Conservation (phyloP, 1,140 invertebrate genomes). For the Orchesella cincta region DNA sequence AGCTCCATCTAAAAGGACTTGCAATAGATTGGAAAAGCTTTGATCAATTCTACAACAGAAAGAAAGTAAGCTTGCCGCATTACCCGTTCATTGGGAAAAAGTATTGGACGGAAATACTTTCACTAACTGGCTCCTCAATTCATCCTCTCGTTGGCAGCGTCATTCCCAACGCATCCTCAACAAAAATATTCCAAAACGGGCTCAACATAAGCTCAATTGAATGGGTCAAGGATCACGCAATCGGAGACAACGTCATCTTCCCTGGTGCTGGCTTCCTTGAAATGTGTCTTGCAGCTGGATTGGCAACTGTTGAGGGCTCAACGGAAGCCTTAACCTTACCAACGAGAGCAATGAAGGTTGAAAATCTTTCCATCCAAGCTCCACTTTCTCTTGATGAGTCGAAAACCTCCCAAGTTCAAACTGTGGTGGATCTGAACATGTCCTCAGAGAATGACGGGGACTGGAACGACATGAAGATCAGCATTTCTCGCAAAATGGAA, state of each 20-base stretch:
- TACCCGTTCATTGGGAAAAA: conserved; percentile 5
- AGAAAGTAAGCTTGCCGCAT: conserved; percentile 1
- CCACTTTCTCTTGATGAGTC: background rate
- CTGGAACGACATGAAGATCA: conserved; percentile 1
- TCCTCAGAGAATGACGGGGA: background rate
- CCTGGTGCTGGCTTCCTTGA: conserved; percentile 8
- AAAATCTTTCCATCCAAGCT: background rate
- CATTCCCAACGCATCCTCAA: background rate
- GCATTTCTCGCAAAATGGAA: background rate
- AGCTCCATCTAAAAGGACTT: background rate
- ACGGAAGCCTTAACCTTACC: background rate
- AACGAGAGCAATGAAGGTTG: background rate
- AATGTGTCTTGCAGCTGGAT: conserved; percentile 13
- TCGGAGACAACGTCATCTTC: background rate
- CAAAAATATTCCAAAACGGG: conserved; percentile 5
- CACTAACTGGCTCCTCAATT: background rate
- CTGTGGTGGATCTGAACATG: background rate
- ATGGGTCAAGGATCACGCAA: conserved; percentile 7
- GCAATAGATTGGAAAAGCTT: conserved; percentile 18
- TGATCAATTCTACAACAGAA: background rate
- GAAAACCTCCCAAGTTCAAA: conserved; percentile 24
- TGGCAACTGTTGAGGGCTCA: background rate
- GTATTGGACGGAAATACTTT: background rate
- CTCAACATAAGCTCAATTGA: background rate
- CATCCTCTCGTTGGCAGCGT: background rate